Percentiles rank a stretch among this genome's conserved stretches.
phyloP scores from a whole-genome alignment of 2,888 invertebrate species.

The Atrina japonica region DNA sequence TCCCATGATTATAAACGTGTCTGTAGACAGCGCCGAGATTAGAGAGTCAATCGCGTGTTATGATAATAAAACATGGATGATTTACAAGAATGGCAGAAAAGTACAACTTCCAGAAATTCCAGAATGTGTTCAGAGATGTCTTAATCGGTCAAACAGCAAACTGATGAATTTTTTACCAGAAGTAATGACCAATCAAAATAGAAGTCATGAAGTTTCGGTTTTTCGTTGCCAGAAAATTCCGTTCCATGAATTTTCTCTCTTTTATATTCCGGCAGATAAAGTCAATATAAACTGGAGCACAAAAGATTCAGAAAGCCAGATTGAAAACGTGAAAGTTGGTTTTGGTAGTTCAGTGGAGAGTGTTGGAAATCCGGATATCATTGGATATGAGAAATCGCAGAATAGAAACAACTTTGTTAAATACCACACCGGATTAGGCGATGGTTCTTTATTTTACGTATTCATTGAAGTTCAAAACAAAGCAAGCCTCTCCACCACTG shows the following conservation, averaged over 20 bases:
- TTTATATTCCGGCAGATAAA: slow-evolving; percentile 53
- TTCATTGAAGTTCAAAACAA: slow-evolving; percentile 53
- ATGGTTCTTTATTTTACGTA: slow-evolving; percentile 44
- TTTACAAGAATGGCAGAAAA: slow-evolving; percentile 40
- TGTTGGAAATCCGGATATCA: slow-evolving; percentile 37
- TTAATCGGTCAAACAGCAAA: not conserved
- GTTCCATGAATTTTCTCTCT: not conserved
- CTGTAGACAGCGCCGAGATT: slow-evolving; percentile 39
- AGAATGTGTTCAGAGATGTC: not conserved
- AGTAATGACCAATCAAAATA: not conserved
- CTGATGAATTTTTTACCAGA: not conserved
- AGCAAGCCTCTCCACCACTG: slow-evolving; percentile 43
- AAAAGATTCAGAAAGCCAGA: slow-evolving; percentile 51
- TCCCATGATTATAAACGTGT: slow-evolving; percentile 43
- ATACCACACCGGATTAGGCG: slow-evolving; percentile 47
- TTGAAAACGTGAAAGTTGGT: slow-evolving; percentile 51
- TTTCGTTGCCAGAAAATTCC: not conserved
- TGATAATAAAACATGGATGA: slow-evolving; percentile 33
- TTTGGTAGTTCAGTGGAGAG: slow-evolving; percentile 35
- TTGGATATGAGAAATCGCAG: slow-evolving; percentile 45
- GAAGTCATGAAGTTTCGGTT: not conserved
- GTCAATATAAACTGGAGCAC: slow-evolving; percentile 50
- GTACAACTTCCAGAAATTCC: not conserved
- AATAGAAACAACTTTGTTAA: slow-evolving; percentile 37
- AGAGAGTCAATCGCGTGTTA: slow-evolving; percentile 43